A percentile compares a stretch with the other conserved stretches of the same genome.
phyloP scores from a whole-genome alignment of 2,888 invertebrate species.

The Camponotus fellah region DNA sequence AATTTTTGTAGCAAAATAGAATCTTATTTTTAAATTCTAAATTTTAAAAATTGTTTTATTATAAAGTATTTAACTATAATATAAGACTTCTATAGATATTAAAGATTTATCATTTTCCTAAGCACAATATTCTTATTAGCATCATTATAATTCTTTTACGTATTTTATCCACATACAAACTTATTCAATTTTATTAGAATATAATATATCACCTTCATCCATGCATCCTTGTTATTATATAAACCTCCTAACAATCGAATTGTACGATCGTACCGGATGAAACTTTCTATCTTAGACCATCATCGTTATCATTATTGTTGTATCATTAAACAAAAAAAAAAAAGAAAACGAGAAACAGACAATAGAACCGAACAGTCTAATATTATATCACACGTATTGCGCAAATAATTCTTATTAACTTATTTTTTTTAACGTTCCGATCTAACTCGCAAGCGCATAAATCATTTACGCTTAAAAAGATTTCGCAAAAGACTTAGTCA shows the following conservation, averaged over 20 bases:
- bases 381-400: constrained; percentile 54
- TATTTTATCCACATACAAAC: not conserved
- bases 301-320: constrained; percentile 39
- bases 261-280: not conserved
- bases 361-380: constrained; percentile 66
- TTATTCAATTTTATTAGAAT: not conserved
- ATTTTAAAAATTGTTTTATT: not conserved
- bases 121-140: not conserved
- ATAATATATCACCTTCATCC: constrained; percentile 24
- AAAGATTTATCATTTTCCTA: not conserved
- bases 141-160: not conserved
- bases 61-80: constrained; percentile 5
- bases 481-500: constrained; percentile 81
- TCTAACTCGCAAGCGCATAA: constrained; percentile 67
- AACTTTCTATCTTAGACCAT: constrained; percentile 35
- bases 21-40: not conserved
- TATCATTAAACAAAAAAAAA: constrained; percentile 52
- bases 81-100: not conserved
- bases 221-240: constrained; percentile 21
- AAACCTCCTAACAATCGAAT: constrained; percentile 54
- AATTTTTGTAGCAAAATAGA: constrained; percentile 18
- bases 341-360: constrained; percentile 57
- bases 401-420: constrained; percentile 54
- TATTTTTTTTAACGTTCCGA: constrained; percentile 66
- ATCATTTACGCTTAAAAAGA: constrained; percentile 83